Conservation (phyloP, 2,797 vertebrate genomes). For the Diglossa cyanea region DNA sequence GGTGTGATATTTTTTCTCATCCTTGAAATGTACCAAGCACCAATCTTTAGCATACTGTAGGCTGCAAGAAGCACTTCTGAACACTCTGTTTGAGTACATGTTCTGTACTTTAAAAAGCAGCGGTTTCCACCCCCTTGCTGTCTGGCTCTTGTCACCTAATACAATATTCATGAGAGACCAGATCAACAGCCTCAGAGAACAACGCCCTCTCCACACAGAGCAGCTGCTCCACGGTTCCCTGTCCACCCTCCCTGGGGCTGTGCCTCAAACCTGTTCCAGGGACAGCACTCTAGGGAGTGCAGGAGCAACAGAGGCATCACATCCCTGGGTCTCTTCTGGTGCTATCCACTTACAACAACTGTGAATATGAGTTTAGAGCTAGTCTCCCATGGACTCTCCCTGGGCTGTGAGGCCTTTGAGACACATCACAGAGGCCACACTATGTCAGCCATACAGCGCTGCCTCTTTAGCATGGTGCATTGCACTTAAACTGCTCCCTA, state of each 20-base stretch:
- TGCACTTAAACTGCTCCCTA: neutral
- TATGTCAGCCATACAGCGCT: neutral
- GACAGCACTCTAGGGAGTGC: neutral
- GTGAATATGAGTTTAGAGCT: neutral
- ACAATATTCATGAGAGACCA: conserved; percentile 4
- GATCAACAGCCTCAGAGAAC: neutral
- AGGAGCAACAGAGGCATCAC: fast-evolving
- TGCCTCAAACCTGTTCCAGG: neutral
- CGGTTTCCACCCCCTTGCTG: neutral
- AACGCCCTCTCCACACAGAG: neutral
- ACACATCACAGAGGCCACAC: neutral
- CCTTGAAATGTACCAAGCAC: neutral
- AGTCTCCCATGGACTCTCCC: neutral
- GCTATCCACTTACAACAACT: neutral
- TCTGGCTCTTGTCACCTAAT: neutral
- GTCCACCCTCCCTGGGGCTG: neutral
- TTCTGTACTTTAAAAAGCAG: conserved; percentile 27
- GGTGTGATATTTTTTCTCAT: neutral
- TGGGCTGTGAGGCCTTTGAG: neutral
- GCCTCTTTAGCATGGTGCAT: fast-evolving
- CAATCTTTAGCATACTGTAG: neutral
- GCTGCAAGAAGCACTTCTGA: conserved; percentile 5
- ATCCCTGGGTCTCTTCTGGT: neutral
- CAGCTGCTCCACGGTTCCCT: neutral
- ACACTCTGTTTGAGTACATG: neutral